phyloP scores from a whole-genome alignment of 2,797 vertebrate genomes.

The Urophycis tenuis region DNA sequence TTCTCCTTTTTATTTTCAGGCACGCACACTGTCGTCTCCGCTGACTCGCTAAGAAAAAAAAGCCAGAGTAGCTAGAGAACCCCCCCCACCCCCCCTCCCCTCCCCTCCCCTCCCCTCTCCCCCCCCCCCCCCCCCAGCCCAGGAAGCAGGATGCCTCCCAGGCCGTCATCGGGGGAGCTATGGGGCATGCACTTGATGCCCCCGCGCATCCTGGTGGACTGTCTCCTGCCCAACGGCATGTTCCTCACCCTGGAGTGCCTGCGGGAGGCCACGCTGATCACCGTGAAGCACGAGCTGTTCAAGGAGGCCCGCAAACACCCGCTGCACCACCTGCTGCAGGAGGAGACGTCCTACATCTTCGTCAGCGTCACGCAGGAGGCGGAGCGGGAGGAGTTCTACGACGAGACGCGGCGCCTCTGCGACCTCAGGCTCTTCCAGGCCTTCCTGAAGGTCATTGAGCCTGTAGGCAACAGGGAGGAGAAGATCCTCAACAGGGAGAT shows the following conservation, averaged over 20 bases:
- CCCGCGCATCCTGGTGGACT: constrained; percentile 94
- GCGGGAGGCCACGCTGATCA: constrained; percentile 93
- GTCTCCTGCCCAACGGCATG: constrained; percentile 97
- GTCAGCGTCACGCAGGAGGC: constrained; percentile 98
- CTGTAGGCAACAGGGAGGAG: constrained; percentile 97
- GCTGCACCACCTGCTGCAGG: constrained; percentile 93
- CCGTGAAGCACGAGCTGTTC: constrained; percentile 97
- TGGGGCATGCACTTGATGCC: constrained; percentile 99
- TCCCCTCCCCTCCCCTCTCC: too few species aligned
- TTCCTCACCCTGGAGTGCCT: constrained; percentile 97
- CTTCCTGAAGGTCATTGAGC: constrained; percentile 97
- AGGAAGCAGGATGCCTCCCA: constrained; percentile 84
- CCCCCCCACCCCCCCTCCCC: too few species aligned
- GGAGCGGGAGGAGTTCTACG: constrained; percentile 97
- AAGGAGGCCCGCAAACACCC: constrained; percentile 97
- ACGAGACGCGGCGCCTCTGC: constrained; percentile 93
- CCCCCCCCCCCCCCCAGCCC: too few species aligned
- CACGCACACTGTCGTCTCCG: too few species aligned
- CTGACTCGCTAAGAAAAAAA: constrained; percentile 38
- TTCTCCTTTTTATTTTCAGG: constrained; percentile 43
- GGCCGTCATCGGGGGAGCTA: constrained; percentile 95
- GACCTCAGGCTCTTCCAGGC: constrained; percentile 96
- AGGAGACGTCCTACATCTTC: constrained; percentile 98
- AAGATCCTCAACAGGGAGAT: constrained; percentile 99
- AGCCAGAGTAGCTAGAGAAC: constrained; percentile 18